Evolutionary conservation across 2,113 vertebrate species (phyloP).

Genomic region (Crotophaga sulcirostris): DNA sequence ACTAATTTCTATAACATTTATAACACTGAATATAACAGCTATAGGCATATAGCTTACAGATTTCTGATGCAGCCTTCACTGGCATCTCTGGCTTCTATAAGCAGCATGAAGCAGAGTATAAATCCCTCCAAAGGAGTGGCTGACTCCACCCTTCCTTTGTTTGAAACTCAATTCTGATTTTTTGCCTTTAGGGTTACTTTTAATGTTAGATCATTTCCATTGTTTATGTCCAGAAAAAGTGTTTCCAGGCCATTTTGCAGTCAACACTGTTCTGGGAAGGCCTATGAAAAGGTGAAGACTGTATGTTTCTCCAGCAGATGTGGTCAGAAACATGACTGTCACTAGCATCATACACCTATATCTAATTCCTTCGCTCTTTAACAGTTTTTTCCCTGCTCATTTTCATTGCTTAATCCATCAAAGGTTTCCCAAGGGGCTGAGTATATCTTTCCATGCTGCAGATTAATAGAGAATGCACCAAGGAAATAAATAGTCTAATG

Average conservation of each 20-base stretch:
- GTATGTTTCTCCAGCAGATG: neutral
- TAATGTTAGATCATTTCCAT: constrained; percentile 37
- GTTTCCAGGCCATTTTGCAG: constrained; percentile 17
- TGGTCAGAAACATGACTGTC: neutral
- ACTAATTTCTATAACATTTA: neutral
- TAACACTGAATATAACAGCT: neutral
- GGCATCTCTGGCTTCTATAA: neutral
- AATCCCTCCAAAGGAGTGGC: neutral
- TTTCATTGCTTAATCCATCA: neutral
- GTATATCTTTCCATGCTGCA: neutral
- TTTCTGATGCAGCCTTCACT: neutral
- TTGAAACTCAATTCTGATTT: neutral
- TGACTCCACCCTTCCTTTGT: constrained; percentile 60
- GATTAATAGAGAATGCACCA: neutral
- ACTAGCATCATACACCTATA: neutral
- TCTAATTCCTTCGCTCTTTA: neutral
- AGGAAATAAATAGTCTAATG: neutral
- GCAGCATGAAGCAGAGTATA: neutral
- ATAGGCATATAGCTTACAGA: neutral
- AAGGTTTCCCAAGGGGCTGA: neutral
- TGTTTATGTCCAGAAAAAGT: constrained; percentile 43
- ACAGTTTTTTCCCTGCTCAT: neutral
- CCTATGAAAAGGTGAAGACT: neutral
- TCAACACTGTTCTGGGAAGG: neutral
- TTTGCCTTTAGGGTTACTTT: constrained; percentile 44